Conservation (phyloP, 2,797 vertebrate genomes). For the Tamandua tetradactyla region DNA sequence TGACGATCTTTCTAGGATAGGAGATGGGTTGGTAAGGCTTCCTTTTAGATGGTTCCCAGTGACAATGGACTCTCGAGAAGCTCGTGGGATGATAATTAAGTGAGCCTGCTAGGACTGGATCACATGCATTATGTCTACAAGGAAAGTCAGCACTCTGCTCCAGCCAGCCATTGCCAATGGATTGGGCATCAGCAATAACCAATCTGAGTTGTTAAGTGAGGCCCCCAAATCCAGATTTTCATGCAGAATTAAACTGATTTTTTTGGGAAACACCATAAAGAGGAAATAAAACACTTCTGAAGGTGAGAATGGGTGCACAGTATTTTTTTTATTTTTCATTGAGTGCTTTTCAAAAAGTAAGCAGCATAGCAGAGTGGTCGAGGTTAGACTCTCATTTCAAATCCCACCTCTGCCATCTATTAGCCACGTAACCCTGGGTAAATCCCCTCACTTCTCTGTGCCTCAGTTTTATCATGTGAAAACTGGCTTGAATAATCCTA, state of each 20-base stretch:
- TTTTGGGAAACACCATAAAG: neutral
- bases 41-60: neutral
- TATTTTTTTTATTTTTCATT: neutral
- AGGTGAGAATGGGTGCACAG: neutral
- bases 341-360: neutral
- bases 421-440: neutral
- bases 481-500: neutral
- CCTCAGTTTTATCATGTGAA: neutral
- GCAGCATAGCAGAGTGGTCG: neutral
- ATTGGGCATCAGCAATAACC: accelerated
- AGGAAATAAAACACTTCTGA: neutral
- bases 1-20: neutral
- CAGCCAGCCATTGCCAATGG: accelerated
- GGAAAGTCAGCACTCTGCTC: neutral
- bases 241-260: neutral
- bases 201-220: neutral
- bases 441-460: neutral
- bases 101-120: too few species aligned
- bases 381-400: neutral
- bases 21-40: neutral
- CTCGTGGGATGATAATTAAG: neutral
- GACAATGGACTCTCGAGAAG: neutral
- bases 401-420: neutral
- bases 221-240: neutral
- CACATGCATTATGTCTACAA: accelerated